Conservation (phyloP, 2,797 vertebrate species). For the Sebastes diaconus region DNA sequence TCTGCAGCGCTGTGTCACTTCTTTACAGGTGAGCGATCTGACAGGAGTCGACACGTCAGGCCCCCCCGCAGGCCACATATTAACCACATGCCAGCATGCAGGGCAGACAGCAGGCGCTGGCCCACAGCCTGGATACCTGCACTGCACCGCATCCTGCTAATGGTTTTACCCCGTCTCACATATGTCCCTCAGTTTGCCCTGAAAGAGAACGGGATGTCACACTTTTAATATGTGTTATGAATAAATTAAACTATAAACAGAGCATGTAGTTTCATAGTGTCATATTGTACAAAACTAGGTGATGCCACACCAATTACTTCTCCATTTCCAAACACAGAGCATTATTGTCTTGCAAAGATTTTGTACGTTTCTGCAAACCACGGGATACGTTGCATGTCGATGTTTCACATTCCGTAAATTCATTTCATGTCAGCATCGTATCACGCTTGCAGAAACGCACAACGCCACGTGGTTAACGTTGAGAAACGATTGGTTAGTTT, state of each 20-base stretch:
- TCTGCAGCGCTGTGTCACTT: conserved; percentile 20
- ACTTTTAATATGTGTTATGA: neutral
- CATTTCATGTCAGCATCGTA: no score
- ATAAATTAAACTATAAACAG: neutral
- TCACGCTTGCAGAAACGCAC: no score
- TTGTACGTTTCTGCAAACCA: no score
- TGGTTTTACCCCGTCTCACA: neutral
- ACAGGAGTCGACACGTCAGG: conserved; percentile 41
- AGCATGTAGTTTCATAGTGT: neutral
- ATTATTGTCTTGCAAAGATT: no score
- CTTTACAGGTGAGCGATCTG: conserved; percentile 45
- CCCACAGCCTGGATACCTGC: neutral
- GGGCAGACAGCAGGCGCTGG: neutral
- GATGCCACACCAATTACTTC: neutral
- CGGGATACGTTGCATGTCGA: no score
- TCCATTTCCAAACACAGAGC: no score
- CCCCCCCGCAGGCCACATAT: neutral
- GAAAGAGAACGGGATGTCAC: neutral
- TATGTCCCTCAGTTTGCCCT: neutral
- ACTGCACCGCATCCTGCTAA: neutral
- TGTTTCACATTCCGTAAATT: no score
- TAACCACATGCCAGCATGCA: neutral
- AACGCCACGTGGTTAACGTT: no score
- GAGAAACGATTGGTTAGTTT: no score
- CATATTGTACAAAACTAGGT: neutral